Evolutionary conservation across 2,888 invertebrate species (phyloP), one percentile per base, ranked within the genome.

Genomic region (Panopea generosa): DNA sequence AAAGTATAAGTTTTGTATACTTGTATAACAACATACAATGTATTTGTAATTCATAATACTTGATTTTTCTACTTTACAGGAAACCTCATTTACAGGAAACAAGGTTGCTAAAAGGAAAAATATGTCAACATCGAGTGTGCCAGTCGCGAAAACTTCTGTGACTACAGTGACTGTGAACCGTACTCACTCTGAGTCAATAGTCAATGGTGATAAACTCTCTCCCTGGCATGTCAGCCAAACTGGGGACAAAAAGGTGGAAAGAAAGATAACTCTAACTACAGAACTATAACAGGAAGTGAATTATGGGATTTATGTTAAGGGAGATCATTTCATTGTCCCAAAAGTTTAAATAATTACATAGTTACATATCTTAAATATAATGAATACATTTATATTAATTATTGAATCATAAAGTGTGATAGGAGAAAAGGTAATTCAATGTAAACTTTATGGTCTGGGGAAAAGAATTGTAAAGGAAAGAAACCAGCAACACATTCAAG

Each of bases 261-360:
- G 85, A 43, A 86, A 87, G 50, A 79, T 87, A 24, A 87, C 86
- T 22, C 71, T 89, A 7, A 88, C 87, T 24, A 89, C 89, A 40
- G 89, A 89, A 59, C 80, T 89, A 50, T 89, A 72, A 60, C 26
- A 63, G 62, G 29, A 49, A 6, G 43, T 45, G 45, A 45, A 45
- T 45, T 45, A 3, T 45, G 43, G 24, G 33, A 33, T 33, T 33
- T 33, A 11, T 33, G 33, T 33, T 33, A 33, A 11, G 33, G 33
- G 33, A 33, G 33, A 33, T 33, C 6, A 33, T 33, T 33, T 33
- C 11, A 7, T 33, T 33, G 33, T 33, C 11, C 11, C 33, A 7
- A 33, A 11, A 33, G 33, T 7, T 33, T 4, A 33, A 7, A 33
- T 33, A 11, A 11, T 33, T 7, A 33, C n/a, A n/a, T n/a, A n/a